Evolutionary conservation across 1,140 invertebrate genomes (phyloP), one percentile per base, ranked within the genome.

Genomic region (Saccostrea cuccullata): DNA sequence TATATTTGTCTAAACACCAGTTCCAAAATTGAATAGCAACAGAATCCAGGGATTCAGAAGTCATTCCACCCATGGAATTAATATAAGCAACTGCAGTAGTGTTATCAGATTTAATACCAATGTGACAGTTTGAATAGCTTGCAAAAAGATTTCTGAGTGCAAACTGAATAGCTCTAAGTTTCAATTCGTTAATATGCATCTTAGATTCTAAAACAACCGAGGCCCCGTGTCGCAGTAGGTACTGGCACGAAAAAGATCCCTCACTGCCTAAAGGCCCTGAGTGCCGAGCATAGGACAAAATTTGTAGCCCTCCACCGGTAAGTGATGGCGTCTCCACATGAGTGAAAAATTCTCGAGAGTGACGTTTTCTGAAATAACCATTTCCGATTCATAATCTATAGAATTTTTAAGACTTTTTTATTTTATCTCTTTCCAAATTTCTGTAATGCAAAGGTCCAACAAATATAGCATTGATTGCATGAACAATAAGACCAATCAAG

Each of bases 161-260:
- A 36, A 87, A 86, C 13, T 47, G 83, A 12, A 85, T 82, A 23
- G 88, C 88, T 47, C 84, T 58, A 20, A 91, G 64, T 82, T 90
- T 90, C 40, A 90, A 77, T 60, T 84, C 55, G 89, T 91, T 91
- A 30, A 90, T 89, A 60, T 77, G 36, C 40, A 87, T 8, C 17
- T 55, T 17, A 26, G 40, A 23, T 84, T 89, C 90, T 64, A n/a
- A 6, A 17, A 82, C 55, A 87, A 91, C 26, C 67, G 40, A 15
- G n/a, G n/a, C n/a, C n/a, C n/a, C 30, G 30, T 36, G 30, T 36
- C 2, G 1, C 30, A 36, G 30, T 36, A 36, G 30, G 2, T 36
- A 1, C 30, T 36, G n/a, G n/a, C n/a, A n/a, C n/a, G n/a, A n/a
- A n/a, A n/a, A n/a, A n/a, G n/a, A n/a, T n/a, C n/a, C n/a, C n/a